Evolutionary conservation across 2,888 invertebrate species (phyloP).

Genomic region (Sericinus montela): DNA sequence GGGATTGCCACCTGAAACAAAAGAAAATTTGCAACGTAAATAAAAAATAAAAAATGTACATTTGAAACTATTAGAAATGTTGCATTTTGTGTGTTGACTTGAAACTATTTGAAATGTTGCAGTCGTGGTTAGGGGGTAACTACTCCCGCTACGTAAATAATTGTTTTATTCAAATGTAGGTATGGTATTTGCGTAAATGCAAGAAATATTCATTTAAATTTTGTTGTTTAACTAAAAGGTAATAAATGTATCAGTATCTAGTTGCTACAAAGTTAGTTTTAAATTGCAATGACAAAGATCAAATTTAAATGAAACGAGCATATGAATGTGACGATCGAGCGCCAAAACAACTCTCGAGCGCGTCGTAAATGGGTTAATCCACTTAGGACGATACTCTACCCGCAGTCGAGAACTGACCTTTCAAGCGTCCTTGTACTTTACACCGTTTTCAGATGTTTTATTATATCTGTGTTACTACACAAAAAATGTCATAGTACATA

Average conservation of each 20-base stretch:
- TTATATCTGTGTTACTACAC: not conserved
- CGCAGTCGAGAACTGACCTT: constrained; percentile 60
- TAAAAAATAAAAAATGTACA: too few species aligned
- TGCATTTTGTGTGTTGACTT: too few species aligned
- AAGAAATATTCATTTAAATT: too few species aligned
- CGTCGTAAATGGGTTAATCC: constrained; percentile 68
- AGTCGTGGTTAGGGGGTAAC: too few species aligned
- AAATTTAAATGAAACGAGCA: constrained; percentile 16
- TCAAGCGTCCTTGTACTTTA: constrained; percentile 26
- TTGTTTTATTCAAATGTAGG: too few species aligned
- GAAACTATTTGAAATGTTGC: too few species aligned
- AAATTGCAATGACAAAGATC: constrained; percentile 7
- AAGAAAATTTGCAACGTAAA: constrained; percentile 6
- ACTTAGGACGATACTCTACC: constrained; percentile 55
- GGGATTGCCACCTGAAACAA: constrained; percentile 63
- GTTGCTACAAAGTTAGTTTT: not conserved
- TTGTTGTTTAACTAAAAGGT: not conserved
- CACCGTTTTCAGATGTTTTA: not conserved
- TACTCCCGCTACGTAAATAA: too few species aligned
- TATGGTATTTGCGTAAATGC: too few species aligned
- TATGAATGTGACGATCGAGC: constrained; percentile 21
- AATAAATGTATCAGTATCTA: not conserved
- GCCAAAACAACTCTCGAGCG: constrained; percentile 42
- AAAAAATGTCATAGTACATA: too few species aligned
- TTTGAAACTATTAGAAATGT: too few species aligned